phyloP scores from a whole-genome alignment of 2,888 invertebrate genomes.

The Oegoconia quadripuncta region DNA sequence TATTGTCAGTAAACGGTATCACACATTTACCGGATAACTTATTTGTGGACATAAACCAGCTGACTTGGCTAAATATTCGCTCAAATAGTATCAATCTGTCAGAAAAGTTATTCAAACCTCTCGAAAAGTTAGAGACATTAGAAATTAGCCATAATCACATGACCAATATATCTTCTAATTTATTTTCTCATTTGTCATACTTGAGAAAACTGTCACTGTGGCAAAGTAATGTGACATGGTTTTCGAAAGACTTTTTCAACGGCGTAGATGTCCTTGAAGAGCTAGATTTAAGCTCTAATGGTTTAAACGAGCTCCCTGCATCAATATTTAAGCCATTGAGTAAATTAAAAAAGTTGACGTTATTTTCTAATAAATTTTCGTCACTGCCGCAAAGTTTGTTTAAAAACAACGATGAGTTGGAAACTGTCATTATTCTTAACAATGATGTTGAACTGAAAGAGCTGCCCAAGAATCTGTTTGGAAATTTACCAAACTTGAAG shows the following conservation, averaged over 20 bases:
- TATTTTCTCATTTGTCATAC: conserved; percentile 81
- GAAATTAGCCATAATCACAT: conserved; percentile 85
- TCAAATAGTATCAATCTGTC: conserved; percentile 80
- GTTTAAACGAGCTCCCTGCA: conserved; percentile 79
- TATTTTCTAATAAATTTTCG: conserved; percentile 83
- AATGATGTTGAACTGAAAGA: conserved; percentile 78
- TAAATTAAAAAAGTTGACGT: conserved; percentile 81
- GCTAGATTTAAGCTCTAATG: conserved; percentile 84
- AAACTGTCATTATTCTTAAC: conserved; percentile 74
- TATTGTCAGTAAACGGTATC: conserved; percentile 81
- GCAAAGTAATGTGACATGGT: conserved; percentile 82
- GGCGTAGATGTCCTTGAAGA: conserved; percentile 80
- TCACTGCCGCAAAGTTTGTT: conserved; percentile 81
- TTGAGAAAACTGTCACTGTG: conserved; percentile 82
- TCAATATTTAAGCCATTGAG: conserved; percentile 81
- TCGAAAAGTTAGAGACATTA: conserved; percentile 78
- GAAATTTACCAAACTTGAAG: conserved; percentile 77
- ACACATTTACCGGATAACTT: conserved; percentile 80
- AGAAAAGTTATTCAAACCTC: conserved; percentile 74
- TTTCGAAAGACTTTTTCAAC: conserved; percentile 81
- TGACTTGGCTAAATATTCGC: conserved; percentile 82
- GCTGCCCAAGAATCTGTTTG: conserved; percentile 80
- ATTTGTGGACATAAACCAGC: conserved; percentile 78
- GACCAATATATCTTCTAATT: conserved; percentile 76
- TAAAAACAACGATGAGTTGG: conserved; percentile 72